phyloP scores from a whole-genome alignment of 2,113 vertebrate species.

The Micronisus gabar region DNA sequence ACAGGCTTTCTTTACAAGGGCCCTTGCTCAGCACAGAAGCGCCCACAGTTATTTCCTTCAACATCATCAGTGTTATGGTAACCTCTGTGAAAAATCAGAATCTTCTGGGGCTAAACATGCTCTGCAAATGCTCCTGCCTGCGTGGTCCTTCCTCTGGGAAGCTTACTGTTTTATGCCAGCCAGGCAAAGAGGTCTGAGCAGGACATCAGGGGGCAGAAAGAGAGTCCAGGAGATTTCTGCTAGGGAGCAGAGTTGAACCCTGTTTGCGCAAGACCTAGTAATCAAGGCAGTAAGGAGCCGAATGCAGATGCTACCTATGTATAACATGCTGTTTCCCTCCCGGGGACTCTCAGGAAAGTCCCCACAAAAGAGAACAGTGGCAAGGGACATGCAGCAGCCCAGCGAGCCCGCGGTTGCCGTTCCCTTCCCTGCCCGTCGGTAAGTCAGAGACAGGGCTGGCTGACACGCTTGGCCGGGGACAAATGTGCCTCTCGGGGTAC shows the following conservation, averaged over 20 bases:
- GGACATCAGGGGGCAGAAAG: neutral
- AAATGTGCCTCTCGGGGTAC: constrained; percentile 6
- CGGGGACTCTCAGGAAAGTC: neutral
- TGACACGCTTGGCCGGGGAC: neutral
- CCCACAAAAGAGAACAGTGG: neutral
- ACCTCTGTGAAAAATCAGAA: too few species aligned
- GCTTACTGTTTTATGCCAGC: neutral
- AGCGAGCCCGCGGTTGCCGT: neutral
- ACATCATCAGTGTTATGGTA: too few species aligned
- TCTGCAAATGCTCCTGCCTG: neutral
- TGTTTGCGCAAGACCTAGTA: neutral
- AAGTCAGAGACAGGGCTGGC: neutral
- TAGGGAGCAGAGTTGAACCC: neutral
- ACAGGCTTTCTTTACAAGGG: neutral
- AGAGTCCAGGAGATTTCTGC: neutral
- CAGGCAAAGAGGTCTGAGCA: neutral
- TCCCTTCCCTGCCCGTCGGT: neutral
- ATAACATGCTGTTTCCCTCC: neutral
- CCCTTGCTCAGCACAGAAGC: neutral
- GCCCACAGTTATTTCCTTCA: too few species aligned
- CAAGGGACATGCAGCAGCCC: neutral
- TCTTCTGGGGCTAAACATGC: too few species aligned
- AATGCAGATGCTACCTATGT: neutral
- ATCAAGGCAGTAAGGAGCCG: neutral
- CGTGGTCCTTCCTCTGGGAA: neutral